Conservation (phyloP, 2,888 invertebrate genomes). For the Chloromyia formosa region DNA sequence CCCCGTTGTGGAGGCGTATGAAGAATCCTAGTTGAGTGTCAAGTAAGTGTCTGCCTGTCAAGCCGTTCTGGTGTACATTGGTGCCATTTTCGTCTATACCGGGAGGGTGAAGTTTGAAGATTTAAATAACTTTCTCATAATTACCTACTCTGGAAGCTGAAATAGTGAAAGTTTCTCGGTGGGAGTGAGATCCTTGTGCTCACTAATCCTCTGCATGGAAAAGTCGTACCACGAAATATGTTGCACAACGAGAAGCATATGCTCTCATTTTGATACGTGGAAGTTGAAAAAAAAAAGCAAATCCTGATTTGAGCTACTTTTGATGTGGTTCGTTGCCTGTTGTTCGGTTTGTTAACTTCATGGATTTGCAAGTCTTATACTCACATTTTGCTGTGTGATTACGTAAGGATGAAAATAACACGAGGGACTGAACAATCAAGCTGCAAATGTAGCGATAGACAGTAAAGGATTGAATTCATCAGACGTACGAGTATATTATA, state of each 20-base stretch:
- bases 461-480: too few species aligned
- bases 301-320: conserved; percentile 3
- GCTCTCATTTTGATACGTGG: neutral
- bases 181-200: neutral
- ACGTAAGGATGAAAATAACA: neutral
- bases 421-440: neutral
- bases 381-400: neutral
- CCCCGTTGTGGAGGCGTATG: too few species aligned
- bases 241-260: conserved; percentile 2
- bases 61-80: too few species aligned
- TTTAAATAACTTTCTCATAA: conserved; percentile 44
- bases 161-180: neutral
- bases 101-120: neutral
- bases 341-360: neutral
- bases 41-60: too few species aligned
- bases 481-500: too few species aligned
- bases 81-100: neutral
- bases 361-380: neutral
- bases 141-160: conserved; percentile 15
- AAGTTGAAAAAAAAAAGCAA: conserved; percentile 7
- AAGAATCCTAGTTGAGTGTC: too few species aligned
- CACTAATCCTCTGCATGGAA: conserved; percentile 36
- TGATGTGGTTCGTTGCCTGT: neutral
- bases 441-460: too few species aligned
- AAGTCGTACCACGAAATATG: neutral